Evolutionary conservation across 2,888 invertebrate species (phyloP).

Genomic region (Coelinius sp.): DNA sequence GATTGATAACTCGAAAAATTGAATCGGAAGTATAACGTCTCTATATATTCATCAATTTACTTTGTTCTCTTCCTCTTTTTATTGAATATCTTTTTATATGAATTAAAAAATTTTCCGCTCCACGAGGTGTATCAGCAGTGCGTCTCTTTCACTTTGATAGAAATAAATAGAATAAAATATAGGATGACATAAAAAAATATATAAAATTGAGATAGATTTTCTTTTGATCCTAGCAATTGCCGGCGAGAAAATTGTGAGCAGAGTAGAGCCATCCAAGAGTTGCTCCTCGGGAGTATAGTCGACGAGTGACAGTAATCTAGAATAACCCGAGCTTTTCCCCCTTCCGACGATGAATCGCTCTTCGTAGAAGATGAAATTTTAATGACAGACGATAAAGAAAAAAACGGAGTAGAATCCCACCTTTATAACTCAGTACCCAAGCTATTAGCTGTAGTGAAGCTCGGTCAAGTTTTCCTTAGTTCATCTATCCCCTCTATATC

Average conservation of each 20-base stretch:
- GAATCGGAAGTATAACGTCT: not conserved
- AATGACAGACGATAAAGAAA: slow-evolving; percentile 17
- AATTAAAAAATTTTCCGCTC: not conserved
- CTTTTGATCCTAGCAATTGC: slow-evolving; percentile 17
- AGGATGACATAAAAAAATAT: not conserved
- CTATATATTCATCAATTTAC: not conserved
- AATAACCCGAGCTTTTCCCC: not conserved
- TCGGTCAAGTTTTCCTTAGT: slow-evolving; percentile 1
- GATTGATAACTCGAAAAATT: slow-evolving; percentile 16
- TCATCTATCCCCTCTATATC: not conserved
- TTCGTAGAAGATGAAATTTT: slow-evolving; percentile 22
- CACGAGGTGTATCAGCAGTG: not conserved
- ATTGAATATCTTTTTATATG: not conserved
- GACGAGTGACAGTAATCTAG: slow-evolving; percentile 1
- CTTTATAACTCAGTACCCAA: slow-evolving; percentile 8
- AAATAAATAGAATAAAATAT: slow-evolving; percentile 12
- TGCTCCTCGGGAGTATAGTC: not conserved
- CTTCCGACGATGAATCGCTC: not conserved
- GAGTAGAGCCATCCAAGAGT: not conserved
- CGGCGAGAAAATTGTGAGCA: slow-evolving; percentile 7
- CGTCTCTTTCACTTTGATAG: not conserved
- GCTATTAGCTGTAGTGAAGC: slow-evolving; percentile 2
- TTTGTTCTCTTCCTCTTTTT: not conserved
- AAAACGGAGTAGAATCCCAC: slow-evolving; percentile 4
- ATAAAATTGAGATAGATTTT: not conserved